Conservation (phyloP, 2,797 vertebrate genomes). For the Acomys russatus region DNA sequence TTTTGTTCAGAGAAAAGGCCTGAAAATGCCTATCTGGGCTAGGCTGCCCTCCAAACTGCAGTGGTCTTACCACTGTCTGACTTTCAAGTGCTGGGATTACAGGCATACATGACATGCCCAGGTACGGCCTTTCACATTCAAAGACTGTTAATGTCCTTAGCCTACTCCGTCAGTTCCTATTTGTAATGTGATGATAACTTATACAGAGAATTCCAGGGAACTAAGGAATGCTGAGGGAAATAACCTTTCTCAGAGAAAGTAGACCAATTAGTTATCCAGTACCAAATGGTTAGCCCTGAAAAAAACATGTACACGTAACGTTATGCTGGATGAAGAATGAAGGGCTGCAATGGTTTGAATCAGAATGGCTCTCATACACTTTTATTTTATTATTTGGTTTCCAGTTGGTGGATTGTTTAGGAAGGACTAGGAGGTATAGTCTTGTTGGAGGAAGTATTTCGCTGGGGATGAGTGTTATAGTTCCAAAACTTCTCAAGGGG, state of each 20-base stretch:
- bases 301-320: not conserved
- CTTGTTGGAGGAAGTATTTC: not conserved
- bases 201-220: not conserved
- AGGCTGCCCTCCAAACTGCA: not conserved
- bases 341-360: not conserved
- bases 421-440: not conserved
- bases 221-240: not conserved
- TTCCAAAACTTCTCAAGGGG: not conserved
- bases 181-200: not conserved
- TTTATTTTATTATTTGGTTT: not conserved
- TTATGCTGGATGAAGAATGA: not conserved
- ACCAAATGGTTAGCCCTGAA: not conserved
- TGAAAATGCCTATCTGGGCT: too few relatives aligned
- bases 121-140: not conserved
- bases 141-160: not conserved
- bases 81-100: not conserved
- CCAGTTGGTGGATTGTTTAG: not conserved
- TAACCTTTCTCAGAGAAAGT: not conserved
- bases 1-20: not conserved
- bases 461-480: not conserved
- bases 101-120: not conserved
- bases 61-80: not conserved
- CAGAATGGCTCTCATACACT: not conserved
- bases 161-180: not conserved
- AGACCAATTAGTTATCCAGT: not conserved